A percentile compares a stretch with the other conserved stretches of the same genome.
These are phyloP conservation scores for Cervus canadensis DNA, from an alignment of 2,113 vertebrate species.

Conservation along the genomic window DNA sequence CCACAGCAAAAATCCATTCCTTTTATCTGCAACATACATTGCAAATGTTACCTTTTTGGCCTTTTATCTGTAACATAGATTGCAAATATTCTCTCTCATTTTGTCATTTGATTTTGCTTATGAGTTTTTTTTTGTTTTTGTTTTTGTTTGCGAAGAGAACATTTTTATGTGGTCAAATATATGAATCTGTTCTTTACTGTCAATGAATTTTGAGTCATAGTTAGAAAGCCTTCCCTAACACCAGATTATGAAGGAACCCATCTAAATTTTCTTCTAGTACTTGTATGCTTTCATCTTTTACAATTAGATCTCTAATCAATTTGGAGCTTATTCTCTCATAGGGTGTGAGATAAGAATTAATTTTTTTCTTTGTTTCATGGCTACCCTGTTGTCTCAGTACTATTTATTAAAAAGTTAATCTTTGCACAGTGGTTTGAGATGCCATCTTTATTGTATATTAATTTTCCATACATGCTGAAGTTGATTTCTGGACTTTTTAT, in stretches of 20 bases:
- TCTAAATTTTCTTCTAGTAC: not conserved
- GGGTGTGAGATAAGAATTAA: not conserved
- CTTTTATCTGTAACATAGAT: not conserved
- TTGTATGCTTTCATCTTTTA: not conserved
- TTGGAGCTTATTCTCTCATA: not conserved
- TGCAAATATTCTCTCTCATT: not conserved
- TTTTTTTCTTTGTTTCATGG: not conserved
- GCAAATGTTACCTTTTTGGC: not conserved
- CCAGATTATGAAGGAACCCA: not conserved
- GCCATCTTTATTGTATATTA: not conserved
- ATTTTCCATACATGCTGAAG: not conserved
- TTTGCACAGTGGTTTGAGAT: not conserved
- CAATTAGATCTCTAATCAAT: not conserved
- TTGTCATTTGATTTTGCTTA: conserved; percentile 10
- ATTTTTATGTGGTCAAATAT: not conserved
- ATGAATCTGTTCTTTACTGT: not conserved
- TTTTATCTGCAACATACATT: not conserved
- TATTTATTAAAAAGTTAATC: not conserved
- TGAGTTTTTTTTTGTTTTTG: not conserved
- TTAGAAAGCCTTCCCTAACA: not conserved
- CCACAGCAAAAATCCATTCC: not conserved
- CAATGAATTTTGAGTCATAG: not conserved
- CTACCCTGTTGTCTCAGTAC: not conserved
- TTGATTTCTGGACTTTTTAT: not conserved
- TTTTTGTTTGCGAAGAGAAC: not conserved